A percentile compares a stretch with the other conserved stretches of the same genome.
These are phyloP conservation scores for Lepeophtheirus salmonis DNA, from an alignment of 1,140 invertebrate genomes.

Conservation along the genomic window DNA sequence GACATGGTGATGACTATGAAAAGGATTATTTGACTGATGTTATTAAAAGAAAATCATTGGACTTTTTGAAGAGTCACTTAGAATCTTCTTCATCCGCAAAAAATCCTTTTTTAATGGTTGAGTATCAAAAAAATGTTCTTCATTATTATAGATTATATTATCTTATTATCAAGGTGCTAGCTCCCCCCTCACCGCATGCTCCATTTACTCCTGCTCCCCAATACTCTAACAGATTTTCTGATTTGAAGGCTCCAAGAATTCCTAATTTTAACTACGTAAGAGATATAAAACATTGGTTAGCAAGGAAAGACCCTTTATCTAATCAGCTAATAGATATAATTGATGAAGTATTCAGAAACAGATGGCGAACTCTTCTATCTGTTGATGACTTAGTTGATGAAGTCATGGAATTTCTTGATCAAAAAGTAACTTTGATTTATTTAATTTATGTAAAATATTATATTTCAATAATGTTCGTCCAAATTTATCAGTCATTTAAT, in stretches of 20 bases:
- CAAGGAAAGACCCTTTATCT: constrained; percentile 44
- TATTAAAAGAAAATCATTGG: constrained; percentile 43
- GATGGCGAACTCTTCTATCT: constrained; percentile 56
- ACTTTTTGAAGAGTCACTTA: constrained; percentile 33
- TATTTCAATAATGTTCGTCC: too few relatives aligned
- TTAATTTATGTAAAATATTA: too few relatives aligned
- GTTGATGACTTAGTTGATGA: constrained; percentile 61
- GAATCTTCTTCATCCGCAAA: constrained; percentile 19
- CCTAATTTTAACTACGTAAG: constrained; percentile 46
- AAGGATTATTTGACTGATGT: constrained; percentile 63
- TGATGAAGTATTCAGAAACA: constrained; percentile 43
- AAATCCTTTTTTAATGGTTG: constrained; percentile 58
- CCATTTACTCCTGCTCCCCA: constrained; percentile 58
- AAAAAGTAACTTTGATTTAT: too few relatives aligned
- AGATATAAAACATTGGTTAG: constrained; percentile 49
- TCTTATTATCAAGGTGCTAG: too few relatives aligned
- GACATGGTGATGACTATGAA: constrained; percentile 35
- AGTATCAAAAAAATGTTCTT: too few relatives aligned
- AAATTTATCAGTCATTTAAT: too few relatives aligned
- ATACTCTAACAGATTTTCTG: constrained; percentile 40
- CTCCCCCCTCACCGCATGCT: constrained; percentile 60
- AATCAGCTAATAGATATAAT: constrained; percentile 35
- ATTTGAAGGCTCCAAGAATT: constrained; percentile 40
- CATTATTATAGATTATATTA: too few relatives aligned
- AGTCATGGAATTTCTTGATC: constrained; percentile 38